Conservation (phyloP, 2,888 invertebrate genomes). For the Eretmocerus hayati region DNA sequence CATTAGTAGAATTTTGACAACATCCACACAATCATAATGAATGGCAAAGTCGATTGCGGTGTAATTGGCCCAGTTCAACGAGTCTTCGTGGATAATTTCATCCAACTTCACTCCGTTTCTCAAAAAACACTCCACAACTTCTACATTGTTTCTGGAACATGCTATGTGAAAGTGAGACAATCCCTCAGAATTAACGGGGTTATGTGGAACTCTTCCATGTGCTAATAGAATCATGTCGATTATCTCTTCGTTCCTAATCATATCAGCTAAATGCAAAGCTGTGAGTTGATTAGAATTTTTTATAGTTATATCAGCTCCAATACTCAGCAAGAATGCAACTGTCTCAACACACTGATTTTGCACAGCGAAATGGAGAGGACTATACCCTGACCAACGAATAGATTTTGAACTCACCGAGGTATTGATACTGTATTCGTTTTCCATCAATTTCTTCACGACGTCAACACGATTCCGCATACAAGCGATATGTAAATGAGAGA, state of each 20-base stretch:
- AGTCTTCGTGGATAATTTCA: not conserved
- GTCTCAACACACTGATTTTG: not conserved
- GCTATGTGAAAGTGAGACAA: not conserved
- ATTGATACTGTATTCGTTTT: not conserved
- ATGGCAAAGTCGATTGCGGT: not conserved
- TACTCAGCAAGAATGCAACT: not conserved
- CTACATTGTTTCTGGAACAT: not conserved
- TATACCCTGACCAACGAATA: not conserved
- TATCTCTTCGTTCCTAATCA: no score
- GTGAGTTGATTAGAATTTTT: not conserved
- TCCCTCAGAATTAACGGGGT: not conserved
- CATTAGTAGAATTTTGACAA: not conserved
- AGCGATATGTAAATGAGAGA: not conserved
- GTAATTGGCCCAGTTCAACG: no score
- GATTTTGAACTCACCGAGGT: not conserved
- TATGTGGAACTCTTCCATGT: no score
- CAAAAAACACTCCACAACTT: not conserved
- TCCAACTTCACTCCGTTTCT: not conserved
- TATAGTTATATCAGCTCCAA: not conserved
- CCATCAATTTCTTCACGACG: no score
- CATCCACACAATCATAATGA: no score
- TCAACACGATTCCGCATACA: no score
- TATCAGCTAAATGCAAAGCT: conserved; percentile 1
- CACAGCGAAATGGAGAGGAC: conserved; percentile 5
- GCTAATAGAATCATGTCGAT: no score